Base-by-base conservation (phyloP, 2,113 vertebrate species). In the Peromyscus californicus region DNA sequence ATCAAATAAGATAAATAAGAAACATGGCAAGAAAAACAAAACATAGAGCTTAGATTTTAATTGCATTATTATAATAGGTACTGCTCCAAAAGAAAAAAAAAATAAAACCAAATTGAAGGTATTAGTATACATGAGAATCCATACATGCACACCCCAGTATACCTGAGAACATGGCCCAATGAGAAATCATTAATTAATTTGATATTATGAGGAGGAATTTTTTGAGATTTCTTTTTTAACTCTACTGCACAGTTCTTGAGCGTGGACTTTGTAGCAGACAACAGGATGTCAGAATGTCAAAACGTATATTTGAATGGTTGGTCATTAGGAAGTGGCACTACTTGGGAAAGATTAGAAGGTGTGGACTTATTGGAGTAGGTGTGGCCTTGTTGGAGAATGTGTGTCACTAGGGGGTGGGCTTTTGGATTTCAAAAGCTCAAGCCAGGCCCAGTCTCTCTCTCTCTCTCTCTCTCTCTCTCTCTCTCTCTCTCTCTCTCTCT, bases 1-100 rank as follows among this genome's bases (percentile, higher is more conserved):
- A 79, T 36, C 69, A 70, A 87, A 74, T 67, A 92, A 94, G 78
- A 95, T 63, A 85, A 91, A 94, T 83, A 79, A 26, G 19, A 91
- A 93, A 79, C 36, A 74, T 5, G 91, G 36, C 42, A 94, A 76
- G 33, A 61, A 85, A 91, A 96, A 33, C 12, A 70, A 83, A 61
- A n/a, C 65, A 70, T 72, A 93, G 72, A 89, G 11, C 36, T 90
- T 90, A 90, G 19, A 83, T 79, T 74, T n/a, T 90, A 57, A 76
- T 88, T 93, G 29, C 21, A 51, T 91, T 91, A 33, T 67, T 75
- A 63, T 63, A 63, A 9, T 39, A 48, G 65, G 67, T 85, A 67
- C 8, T 90, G 75, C 90, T 16, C n/a, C 33, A 88, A 85, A 96
- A 54, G 15, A 29, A 79, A 89, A 93, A 89, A 93, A 82, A 79